Conservation (phyloP, 2,888 invertebrate species). For the Ashinkailepas kermadecensis region DNA sequence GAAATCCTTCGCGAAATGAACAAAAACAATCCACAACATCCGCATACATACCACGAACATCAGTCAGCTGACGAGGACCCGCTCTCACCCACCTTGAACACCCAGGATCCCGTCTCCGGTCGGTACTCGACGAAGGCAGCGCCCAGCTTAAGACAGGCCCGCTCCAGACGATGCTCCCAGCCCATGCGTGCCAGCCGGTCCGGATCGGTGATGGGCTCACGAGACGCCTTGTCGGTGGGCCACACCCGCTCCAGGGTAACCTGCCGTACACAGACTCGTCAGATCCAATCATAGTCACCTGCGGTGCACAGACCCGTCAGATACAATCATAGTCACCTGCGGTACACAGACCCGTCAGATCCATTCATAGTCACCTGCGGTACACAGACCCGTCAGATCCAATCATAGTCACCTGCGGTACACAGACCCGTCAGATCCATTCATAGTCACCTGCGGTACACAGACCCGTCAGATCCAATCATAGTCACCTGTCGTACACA, state of each 20-base stretch:
- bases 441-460: background rate
- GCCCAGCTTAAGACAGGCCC: slow-evolving; percentile 74
- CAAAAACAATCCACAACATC: no score
- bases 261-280: slow-evolving; percentile 22
- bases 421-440: background rate
- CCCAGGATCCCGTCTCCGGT: slow-evolving; percentile 95
- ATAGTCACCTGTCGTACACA: background rate
- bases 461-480: background rate
- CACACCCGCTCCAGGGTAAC: slow-evolving; percentile 85
- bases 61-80: background rate
- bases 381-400: background rate
- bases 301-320: background rate
- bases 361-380: background rate
- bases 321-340: background rate
- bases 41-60: no score
- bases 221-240: slow-evolving; percentile 79
- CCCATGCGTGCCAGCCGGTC: slow-evolving; percentile 69
- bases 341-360: background rate
- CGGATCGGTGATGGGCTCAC: slow-evolving; percentile 66
- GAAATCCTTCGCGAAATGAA: no score
- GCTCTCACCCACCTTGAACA: slow-evolving; percentile 61
- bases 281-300: background rate
- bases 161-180: slow-evolving; percentile 75
- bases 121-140: slow-evolving; percentile 90
- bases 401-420: background rate